These are phyloP conservation scores for Apocheima hispidaria DNA, from an alignment of 2,888 invertebrate species.

Conservation along the genomic window DNA sequence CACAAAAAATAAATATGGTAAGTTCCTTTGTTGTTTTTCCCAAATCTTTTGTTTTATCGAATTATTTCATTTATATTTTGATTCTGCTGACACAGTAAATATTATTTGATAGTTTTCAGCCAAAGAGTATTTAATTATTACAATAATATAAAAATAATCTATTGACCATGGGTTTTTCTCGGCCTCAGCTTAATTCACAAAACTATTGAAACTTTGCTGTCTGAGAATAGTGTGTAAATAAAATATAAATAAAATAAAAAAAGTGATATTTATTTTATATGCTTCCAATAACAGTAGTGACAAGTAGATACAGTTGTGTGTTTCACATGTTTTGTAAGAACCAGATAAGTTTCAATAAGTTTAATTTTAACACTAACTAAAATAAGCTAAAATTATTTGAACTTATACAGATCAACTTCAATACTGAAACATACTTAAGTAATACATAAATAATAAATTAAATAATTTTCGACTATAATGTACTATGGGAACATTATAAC, in stretches of 20 bases:
- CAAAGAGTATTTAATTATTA: too few species aligned
- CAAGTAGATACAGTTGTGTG: neutral
- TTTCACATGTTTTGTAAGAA: neutral
- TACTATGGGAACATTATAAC: neutral
- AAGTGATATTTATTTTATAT: neutral
- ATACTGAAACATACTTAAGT: slow-evolving; percentile 37
- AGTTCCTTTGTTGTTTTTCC: too few species aligned
- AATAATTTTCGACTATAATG: neutral
- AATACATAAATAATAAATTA: neutral
- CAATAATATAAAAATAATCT: slow-evolving; percentile 48
- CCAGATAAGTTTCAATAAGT: neutral
- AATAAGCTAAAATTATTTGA: slow-evolving; percentile 25
- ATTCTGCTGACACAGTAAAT: neutral
- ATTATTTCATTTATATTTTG: too few species aligned
- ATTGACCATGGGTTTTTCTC: slow-evolving; percentile 68
- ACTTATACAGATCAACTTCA: slow-evolving; percentile 39
- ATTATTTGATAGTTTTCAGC: too few species aligned
- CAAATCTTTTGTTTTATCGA: too few species aligned
- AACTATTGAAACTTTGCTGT: neutral
- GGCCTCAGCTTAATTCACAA: slow-evolving; percentile 56
- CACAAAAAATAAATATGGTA: too few species aligned
- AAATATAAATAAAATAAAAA: neutral
- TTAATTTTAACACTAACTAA: neutral
- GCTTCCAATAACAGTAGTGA: neutral
- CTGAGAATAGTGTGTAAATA: neutral